phyloP scores from a whole-genome alignment of 2,888 invertebrate genomes.

The Xanthia togata region DNA sequence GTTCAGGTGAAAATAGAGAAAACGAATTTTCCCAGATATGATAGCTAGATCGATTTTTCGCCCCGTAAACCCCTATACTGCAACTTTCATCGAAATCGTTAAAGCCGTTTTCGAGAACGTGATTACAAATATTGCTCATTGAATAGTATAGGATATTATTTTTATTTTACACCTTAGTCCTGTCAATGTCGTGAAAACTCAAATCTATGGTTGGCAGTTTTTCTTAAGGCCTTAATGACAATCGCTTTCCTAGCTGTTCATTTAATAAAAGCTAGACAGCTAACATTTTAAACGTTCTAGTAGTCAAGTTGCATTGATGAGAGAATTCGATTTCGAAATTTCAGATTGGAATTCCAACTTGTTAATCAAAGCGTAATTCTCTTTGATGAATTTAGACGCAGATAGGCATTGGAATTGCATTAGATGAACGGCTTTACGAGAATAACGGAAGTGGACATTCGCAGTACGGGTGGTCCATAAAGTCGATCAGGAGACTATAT shows the following conservation, averaged over 20 bases:
- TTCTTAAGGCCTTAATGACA: not conserved
- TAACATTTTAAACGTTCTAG: not conserved
- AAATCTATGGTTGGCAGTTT: not conserved
- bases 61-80: too few relatives aligned
- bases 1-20: too few relatives aligned
- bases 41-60: too few relatives aligned
- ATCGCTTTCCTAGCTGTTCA: not conserved
- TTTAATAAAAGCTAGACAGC: not conserved
- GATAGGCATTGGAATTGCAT: not conserved
- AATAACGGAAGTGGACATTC: not conserved
- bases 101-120: too few relatives aligned
- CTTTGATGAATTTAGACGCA: constrained; percentile 28
- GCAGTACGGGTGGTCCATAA: not conserved
- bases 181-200: not conserved
- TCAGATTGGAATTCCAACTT: not conserved
- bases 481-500: not conserved
- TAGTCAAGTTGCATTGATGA: not conserved
- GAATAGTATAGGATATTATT: too few relatives aligned
- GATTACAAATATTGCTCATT: too few relatives aligned
- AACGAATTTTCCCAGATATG: too few relatives aligned
- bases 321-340: not conserved
- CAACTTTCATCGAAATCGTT: too few relatives aligned
- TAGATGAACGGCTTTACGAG: not conserved
- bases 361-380: constrained; percentile 19
- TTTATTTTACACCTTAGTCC: not conserved